A percentile compares a stretch with the other conserved stretches of the same genome.
phyloP scores from a whole-genome alignment of 2,888 invertebrate species.

The Tiphia femorata region DNA sequence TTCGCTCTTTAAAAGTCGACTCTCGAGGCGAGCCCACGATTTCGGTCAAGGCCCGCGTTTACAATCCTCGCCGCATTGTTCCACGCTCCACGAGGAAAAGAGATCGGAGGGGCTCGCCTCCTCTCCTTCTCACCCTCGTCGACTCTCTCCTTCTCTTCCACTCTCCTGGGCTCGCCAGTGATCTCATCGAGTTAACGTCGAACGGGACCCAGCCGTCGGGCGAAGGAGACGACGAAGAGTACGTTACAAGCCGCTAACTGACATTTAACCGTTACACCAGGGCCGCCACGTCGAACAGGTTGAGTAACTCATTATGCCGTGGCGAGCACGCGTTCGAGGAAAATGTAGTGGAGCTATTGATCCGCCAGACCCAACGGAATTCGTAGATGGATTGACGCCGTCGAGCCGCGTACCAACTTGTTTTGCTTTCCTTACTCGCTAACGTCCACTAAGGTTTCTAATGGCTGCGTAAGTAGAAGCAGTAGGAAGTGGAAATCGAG shows the following conservation, averaged over 20 bases:
- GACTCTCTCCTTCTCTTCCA: conserved; percentile 6
- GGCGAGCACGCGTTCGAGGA: background rate
- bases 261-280: conserved; percentile 32
- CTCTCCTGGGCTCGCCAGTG: conserved; percentile 25
- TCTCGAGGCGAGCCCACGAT: background rate
- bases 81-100: no score
- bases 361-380: background rate
- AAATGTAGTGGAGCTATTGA: no score
- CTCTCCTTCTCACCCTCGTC: background rate
- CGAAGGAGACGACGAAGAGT: conserved; percentile 20
- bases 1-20: background rate
- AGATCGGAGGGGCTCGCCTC: background rate
- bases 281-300: no score
- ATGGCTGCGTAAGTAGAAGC: no score
- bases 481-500: no score
- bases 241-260: conserved; percentile 19
- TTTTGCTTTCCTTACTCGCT: no score
- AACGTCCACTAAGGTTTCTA: no score
- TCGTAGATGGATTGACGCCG: no score
- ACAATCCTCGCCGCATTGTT: background rate
- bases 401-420: no score
- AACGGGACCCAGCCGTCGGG: no score
- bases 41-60: conserved; percentile 9
- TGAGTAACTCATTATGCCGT: conserved; percentile 26
- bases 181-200: conserved; percentile 32